Evolutionary conservation across 2,113 vertebrate species (phyloP), one percentile per base, ranked within the genome.

Genomic region (Chloebia gouldiae): DNA sequence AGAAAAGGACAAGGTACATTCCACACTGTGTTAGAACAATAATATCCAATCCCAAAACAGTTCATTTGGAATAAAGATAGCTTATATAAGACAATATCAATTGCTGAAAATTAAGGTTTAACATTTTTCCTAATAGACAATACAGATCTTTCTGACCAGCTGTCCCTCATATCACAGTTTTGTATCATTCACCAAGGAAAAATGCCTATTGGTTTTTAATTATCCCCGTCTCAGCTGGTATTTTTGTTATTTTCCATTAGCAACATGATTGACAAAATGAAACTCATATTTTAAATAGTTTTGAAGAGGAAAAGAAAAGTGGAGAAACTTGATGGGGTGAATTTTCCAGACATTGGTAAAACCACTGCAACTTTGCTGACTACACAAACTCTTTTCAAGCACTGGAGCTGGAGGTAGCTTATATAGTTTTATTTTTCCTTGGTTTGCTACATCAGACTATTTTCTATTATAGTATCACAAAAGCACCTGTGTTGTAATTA

Each of bases 401-500:
- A 71, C 18, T 12, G 3, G 11, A 91, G 22, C 9, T 60, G 9
- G 30, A 91, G 4, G 11, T 42, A 75, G 10, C 11, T 31, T 57
- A 19, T 5, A 33, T 1, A n/a, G 25, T 47, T 30, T 68, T 89
- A 77, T 16, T 31, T 93, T 93, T 54, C 15, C 44, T 85, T 76
- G 23, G 5, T 42, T 95, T 79, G 57, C 72, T 84, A 51, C 35
- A 70, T 53, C 9, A 64, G 18, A 81, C 9, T 21, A 39, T 83
- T 91, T 69, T 51, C 53, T 89, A 40, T 27, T 64, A 19, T 11
- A 60, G 45, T 50, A 91, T 33, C 88, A 91, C 76, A 95, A 81
- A 95, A 95, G 16, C 35, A 95, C 51, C 54, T 93, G 27, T 70
- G 30, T 40, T 91, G 47, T 71, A 92, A 84, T 94, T 95, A 69